phyloP scores from a whole-genome alignment of 2,888 invertebrate genomes.

The Brachyopa scutellaris region DNA sequence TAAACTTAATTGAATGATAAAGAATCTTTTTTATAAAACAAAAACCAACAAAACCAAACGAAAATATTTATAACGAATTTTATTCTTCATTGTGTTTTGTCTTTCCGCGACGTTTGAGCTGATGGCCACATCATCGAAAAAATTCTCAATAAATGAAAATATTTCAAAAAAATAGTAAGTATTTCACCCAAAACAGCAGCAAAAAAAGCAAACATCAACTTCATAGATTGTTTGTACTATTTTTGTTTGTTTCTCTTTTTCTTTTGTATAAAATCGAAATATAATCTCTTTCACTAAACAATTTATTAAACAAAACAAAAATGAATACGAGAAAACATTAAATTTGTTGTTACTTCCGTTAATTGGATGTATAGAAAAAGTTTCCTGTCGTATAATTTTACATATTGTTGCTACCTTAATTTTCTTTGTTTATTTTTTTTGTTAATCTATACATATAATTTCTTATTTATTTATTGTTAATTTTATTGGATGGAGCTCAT shows the following conservation, averaged over 20 bases:
- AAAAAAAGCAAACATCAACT: slow-evolving; percentile 60
- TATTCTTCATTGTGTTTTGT: slow-evolving; percentile 82
- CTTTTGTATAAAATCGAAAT: slow-evolving; percentile 64
- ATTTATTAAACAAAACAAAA: slow-evolving; percentile 37
- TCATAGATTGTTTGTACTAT: slow-evolving; percentile 67
- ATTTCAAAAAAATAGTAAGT: slow-evolving; percentile 80
- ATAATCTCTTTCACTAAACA: slow-evolving; percentile 61
- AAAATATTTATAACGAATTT: slow-evolving; percentile 75
- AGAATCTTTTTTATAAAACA: slow-evolving; percentile 55
- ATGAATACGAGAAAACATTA: slow-evolving; percentile 44
- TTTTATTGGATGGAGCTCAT: slow-evolving; percentile 57
- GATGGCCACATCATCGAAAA: slow-evolving; percentile 81
- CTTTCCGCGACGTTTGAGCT: slow-evolving; percentile 83
- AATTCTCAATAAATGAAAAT: slow-evolving; percentile 79
- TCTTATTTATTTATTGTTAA: slow-evolving; percentile 58
- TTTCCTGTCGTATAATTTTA: slow-evolving; percentile 60
- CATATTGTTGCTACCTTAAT: slow-evolving; percentile 57
- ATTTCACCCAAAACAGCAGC: slow-evolving; percentile 74
- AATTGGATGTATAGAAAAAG: slow-evolving; percentile 51
- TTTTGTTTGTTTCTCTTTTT: slow-evolving; percentile 65
- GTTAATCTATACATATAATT: slow-evolving; percentile 17
- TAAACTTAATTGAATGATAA: slow-evolving; percentile 69
- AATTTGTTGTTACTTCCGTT: slow-evolving; percentile 54
- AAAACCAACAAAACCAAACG: slow-evolving; percentile 68
- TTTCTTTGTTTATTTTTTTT: slow-evolving; percentile 46